phyloP scores from a whole-genome alignment of 2,888 invertebrate species.

The Diachrysia chrysitis region DNA sequence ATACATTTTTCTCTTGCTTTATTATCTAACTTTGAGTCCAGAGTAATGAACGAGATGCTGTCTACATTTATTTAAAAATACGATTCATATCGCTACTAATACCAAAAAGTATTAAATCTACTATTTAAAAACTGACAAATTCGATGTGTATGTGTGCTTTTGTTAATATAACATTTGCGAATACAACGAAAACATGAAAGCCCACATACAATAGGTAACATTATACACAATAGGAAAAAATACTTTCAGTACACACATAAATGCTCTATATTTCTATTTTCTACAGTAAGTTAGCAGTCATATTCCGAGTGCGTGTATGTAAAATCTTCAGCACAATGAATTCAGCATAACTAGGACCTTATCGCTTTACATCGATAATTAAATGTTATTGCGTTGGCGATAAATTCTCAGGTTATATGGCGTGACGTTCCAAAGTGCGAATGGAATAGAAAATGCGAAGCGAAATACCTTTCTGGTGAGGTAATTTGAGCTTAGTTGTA shows the following conservation, averaged over 20 bases:
- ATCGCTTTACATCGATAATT: slow-evolving; percentile 66
- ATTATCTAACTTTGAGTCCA: no score
- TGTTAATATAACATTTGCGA: no score
- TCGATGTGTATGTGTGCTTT: no score
- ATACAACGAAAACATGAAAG: no score
- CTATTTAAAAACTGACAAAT: no score
- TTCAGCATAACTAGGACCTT: slow-evolving; percentile 47
- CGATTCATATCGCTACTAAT: no score
- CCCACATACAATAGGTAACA: no score
- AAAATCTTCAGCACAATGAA: slow-evolving; percentile 42
- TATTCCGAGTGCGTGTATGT: slow-evolving; percentile 15
- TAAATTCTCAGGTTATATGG: slow-evolving; percentile 59
- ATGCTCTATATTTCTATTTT: background rate
- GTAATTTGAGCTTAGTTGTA: background rate
- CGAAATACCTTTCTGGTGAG: background rate
- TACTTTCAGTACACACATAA: background rate
- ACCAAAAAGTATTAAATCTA: no score
- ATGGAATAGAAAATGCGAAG: slow-evolving; percentile 13
- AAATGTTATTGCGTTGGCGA: slow-evolving; percentile 63
- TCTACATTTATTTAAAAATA: no score
- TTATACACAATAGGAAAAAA: background rate
- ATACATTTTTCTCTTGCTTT: no score
- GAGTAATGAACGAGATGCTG: no score
- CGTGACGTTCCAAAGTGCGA: slow-evolving; percentile 39
- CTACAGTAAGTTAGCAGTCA: background rate